Base-by-base conservation (phyloP, 2,888 invertebrate genomes). In the Dryococelus australis region DNA sequence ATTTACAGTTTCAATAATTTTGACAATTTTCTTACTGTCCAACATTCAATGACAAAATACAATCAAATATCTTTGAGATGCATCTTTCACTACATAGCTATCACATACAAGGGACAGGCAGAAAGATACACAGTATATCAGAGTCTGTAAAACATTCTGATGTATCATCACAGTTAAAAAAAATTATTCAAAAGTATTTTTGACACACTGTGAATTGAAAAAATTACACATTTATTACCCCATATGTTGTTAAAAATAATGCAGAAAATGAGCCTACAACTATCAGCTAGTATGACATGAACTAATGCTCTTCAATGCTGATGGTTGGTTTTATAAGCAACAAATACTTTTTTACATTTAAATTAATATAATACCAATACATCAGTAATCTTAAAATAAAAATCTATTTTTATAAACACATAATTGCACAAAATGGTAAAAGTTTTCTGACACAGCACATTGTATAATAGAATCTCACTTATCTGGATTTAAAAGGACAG, bases 61-160 rank as follows among this genome's bases (percentile, higher is more conserved):
- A 47, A 47, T 47, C 47, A 47, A 47, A 10, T 47, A 47, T 47
- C 0, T 47, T 47, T 47, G 8, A 47, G 16, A 47, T 24, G 65
- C n/a, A 65, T 65, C 65, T 65, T n/a, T 65, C n/a, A n/a, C 65
- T n/a, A 65, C 65, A n/a, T 65, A n/a, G 65, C 65, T 24, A 65
- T 65, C 65, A 65, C 65, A n/a, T 24, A 20, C 8, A 65, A n/a
- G 65, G 65, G 65, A 65, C 65, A 65, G 65, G 65, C 16, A 20
- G 65, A 65, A 65, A 65, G 24, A 65, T 0, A n/a, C 65, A 51
- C 0, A 65, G 8, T 65, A 65, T n/a, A n/a, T 65, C n/a, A 16
- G 8, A 0, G 2, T 47, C 12, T 6, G 47, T 13, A 8, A 47
- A 47, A 8, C 47, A 47, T 13, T 47, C 47, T 47, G 8, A 0